phyloP scores from a whole-genome alignment of 2,797 vertebrate species.

The Neosilurus hyrtlii region DNA sequence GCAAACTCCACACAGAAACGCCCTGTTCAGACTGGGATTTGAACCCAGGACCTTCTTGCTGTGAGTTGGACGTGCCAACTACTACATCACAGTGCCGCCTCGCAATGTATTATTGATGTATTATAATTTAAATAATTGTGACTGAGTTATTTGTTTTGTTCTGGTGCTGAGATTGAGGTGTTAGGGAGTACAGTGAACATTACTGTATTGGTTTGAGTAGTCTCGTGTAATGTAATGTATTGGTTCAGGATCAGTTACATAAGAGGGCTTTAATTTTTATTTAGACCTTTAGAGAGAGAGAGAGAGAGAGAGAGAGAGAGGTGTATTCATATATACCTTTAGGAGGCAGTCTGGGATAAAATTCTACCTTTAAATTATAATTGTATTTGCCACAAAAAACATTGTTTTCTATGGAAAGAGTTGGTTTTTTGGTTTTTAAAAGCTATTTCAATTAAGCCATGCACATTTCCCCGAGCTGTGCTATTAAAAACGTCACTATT shows the following conservation, averaged over 20 bases:
- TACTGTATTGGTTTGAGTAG: not conserved
- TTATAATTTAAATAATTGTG: not conserved
- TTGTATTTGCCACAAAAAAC: not conserved
- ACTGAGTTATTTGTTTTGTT: not conserved
- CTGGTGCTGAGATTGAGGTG: not conserved
- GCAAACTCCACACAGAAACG: too few relatives aligned
- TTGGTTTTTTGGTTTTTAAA: not conserved
- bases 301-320: too few relatives aligned
- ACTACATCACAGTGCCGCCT: too few relatives aligned
- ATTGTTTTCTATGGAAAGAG: not conserved
- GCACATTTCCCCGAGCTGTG: not conserved
- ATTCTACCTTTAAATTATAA: not conserved
- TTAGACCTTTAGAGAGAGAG: not conserved
- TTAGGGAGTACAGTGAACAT: not conserved
- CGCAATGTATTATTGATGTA: too few relatives aligned
- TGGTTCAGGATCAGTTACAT: not conserved
- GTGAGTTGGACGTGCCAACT: too few relatives aligned
- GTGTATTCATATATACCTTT: not conserved
- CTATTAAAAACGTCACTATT: not conserved
- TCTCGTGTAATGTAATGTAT: too few relatives aligned
- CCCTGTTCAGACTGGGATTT: too few relatives aligned
- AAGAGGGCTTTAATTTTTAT: not conserved
- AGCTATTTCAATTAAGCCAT: not conserved
- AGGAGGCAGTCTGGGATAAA: not conserved
- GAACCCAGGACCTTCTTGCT: too few relatives aligned